These are phyloP conservation scores for Polyergus mexicanus DNA, from an alignment of 1,140 invertebrate species.

Conservation along the genomic window DNA sequence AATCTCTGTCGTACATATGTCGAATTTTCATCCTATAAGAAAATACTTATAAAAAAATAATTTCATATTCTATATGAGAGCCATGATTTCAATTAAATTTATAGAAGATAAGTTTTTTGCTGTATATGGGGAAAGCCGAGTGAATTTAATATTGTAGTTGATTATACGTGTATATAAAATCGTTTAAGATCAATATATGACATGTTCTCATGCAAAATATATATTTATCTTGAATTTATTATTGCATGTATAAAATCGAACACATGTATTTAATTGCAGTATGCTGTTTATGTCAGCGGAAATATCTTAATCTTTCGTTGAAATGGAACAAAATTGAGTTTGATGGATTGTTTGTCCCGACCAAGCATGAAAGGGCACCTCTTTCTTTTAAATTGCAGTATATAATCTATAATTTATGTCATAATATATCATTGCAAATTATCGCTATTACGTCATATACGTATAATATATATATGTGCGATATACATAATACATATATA, in stretches of 20 bases:
- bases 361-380: constrained; percentile 62
- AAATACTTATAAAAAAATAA: not conserved
- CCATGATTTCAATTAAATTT: not conserved
- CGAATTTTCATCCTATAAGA: not conserved
- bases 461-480: constrained; percentile 60
- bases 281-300: not conserved
- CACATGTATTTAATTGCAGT: not conserved
- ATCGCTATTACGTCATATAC: constrained; percentile 65
- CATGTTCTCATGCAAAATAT: too few relatives aligned
- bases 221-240: too few relatives aligned
- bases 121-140: not conserved
- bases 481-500: constrained; percentile 55
- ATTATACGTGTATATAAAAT: not conserved
- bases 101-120: not conserved
- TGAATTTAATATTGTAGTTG: not conserved
- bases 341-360: constrained; percentile 49
- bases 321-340: constrained; percentile 1
- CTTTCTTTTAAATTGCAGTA: constrained; percentile 51
- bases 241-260: not conserved
- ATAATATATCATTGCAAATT: constrained; percentile 52
- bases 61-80: not conserved
- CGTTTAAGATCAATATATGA: not conserved
- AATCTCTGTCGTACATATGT: not conserved
- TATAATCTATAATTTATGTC: constrained; percentile 54
- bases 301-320: not conserved